Percentiles rank a stretch among this genome's conserved stretches.
phyloP scores from a whole-genome alignment of 2,113 vertebrate genomes.

The Abramis brama region DNA sequence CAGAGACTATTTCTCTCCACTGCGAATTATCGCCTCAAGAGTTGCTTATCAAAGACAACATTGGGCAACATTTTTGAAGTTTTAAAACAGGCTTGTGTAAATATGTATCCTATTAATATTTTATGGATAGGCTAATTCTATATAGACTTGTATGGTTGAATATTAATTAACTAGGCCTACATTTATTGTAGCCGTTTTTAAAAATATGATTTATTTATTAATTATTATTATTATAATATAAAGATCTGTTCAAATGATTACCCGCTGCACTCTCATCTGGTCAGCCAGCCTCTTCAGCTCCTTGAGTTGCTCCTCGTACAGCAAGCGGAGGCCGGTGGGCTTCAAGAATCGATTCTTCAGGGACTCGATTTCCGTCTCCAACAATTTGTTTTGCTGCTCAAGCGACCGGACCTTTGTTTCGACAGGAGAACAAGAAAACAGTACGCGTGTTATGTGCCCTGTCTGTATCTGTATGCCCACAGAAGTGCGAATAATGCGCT shows the following conservation, averaged over 20 bases:
- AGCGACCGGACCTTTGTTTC: conserved; percentile 72
- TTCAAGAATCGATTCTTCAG: conserved; percentile 67
- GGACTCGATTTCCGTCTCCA: conserved; percentile 70
- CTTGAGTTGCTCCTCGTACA: conserved; percentile 75
- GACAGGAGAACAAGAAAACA: conserved; percentile 39
- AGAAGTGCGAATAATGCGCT: conserved; percentile 49
- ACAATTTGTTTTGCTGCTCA: conserved; percentile 69
- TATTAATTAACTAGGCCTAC: background rate
- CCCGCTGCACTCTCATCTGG: conserved; percentile 72
- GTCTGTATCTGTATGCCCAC: conserved; percentile 16
- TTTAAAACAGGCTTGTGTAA: background rate
- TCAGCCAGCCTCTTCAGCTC: conserved; percentile 73
- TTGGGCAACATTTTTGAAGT: background rate
- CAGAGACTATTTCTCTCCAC: background rate
- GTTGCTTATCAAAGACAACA: background rate
- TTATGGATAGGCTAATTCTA: background rate
- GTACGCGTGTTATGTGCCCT: background rate
- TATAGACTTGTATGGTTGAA: background rate
- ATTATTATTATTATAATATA: too few species aligned
- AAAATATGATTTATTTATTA: background rate
- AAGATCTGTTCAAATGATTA: conserved; percentile 45
- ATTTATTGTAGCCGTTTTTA: background rate
- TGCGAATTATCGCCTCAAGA: background rate
- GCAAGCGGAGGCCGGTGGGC: conserved; percentile 66
- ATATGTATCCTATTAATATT: background rate